A percentile compares a stretch with the other conserved stretches of the same genome.
These are phyloP conservation scores for Orius laevigatus DNA, from an alignment of 1,140 invertebrate species.

Conservation along the genomic window DNA sequence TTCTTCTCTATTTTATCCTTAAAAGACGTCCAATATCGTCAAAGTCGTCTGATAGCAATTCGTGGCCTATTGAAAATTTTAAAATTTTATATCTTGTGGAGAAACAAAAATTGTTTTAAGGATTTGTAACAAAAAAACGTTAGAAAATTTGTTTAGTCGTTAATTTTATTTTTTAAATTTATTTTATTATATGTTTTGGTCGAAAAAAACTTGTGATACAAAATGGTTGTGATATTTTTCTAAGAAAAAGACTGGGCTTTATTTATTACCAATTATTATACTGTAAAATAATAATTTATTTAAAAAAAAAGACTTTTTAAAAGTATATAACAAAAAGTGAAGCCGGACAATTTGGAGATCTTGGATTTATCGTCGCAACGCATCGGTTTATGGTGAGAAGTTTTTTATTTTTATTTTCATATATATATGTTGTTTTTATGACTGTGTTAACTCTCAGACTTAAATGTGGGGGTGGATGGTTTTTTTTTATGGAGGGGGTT, in stretches of 20 bases:
- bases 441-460: no score
- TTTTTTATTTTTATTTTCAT: no score
- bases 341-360: no score
- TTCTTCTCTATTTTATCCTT: conserved; percentile 7
- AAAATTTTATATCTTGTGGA: conserved; percentile 17
- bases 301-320: background rate
- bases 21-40: conserved; percentile 14
- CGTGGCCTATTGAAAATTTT: conserved; percentile 17
- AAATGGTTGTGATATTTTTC: conserved; percentile 20
- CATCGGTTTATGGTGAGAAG: no score
- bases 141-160: conserved; percentile 2
- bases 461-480: no score
- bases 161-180: conserved; percentile 5
- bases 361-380: no score
- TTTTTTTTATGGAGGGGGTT: no score
- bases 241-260: conserved; percentile 18
- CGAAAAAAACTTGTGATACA: conserved; percentile 17
- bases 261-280: conserved; percentile 1
- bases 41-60: conserved; percentile 17
- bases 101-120: conserved; percentile 10
- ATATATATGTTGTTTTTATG: no score
- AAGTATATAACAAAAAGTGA: no score
- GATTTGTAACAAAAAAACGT: conserved; percentile 9
- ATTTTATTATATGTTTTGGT: conserved; percentile 8
- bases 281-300: background rate